A percentile compares a stretch with the other conserved stretches of the same genome.
phyloP scores from a whole-genome alignment of 2,888 invertebrate genomes.

The Arenicola marina region DNA sequence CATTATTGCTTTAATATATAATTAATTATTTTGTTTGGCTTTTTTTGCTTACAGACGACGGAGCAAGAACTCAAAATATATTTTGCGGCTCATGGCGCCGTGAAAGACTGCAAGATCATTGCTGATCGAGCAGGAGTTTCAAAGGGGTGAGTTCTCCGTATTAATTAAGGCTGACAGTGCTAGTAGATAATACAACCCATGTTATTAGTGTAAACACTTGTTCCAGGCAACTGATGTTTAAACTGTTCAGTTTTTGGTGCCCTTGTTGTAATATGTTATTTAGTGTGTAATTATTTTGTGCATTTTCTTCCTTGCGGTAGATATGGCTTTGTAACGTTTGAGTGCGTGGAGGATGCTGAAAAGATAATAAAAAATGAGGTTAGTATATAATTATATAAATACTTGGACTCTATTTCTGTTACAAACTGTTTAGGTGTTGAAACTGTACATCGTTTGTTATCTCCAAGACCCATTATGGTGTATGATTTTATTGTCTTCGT shows the following conservation, averaged over 20 bases:
- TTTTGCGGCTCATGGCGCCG: slow-evolving; percentile 81
- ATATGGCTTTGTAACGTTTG: slow-evolving; percentile 84
- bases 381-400: no score
- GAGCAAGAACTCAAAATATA: slow-evolving; percentile 89
- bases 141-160: not conserved
- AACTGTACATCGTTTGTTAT: no score
- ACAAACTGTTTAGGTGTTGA: no score
- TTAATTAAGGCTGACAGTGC: not conserved
- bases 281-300: not conserved
- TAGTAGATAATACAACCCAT: no score
- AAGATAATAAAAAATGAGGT: slow-evolving; percentile 64
- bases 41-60: slow-evolving; percentile 68
- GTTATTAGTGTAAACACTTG: no score
- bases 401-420: no score
- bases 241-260: not conserved
- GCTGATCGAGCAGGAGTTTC: slow-evolving; percentile 86
- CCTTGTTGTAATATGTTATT: not conserved
- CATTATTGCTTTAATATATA: not conserved
- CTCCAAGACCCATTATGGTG: no score
- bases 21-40: not conserved
- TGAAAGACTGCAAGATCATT: slow-evolving; percentile 87
- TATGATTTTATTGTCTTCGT: no score
- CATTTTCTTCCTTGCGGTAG: slow-evolving; percentile 35
- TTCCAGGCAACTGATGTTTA: not conserved
- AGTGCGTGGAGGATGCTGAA: slow-evolving; percentile 81